phyloP scores from a whole-genome alignment of 2,888 invertebrate species.

The Salpingus planirostris region DNA sequence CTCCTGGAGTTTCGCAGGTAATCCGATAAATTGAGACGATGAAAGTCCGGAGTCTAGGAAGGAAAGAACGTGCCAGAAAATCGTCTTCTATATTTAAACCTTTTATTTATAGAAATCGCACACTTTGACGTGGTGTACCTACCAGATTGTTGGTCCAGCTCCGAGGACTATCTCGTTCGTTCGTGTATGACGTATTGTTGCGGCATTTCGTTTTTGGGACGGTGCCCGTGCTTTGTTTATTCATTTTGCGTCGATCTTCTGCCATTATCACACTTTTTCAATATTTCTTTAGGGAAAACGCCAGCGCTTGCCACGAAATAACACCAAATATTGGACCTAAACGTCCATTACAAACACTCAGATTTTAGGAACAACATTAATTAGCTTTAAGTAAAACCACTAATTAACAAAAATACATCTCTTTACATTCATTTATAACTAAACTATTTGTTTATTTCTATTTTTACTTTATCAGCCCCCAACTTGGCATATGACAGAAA shows the following conservation, averaged over 20 bases:
- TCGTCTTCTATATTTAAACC: slow-evolving; percentile 7
- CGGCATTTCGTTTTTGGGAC: slow-evolving; percentile 51
- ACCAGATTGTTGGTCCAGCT: slow-evolving; percentile 38
- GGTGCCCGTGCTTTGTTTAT: slow-evolving; percentile 49
- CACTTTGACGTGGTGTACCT: slow-evolving; percentile 17
- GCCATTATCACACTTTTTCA: too few relatives aligned
- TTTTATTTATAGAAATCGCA: slow-evolving; percentile 10
- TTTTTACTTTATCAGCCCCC: too few relatives aligned
- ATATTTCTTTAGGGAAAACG: too few relatives aligned
- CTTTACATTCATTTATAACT: too few relatives aligned
- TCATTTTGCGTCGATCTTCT: slow-evolving; percentile 34
- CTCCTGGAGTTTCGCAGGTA: slow-evolving; percentile 28
- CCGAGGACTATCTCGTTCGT: slow-evolving; percentile 23
- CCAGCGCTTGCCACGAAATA: too few relatives aligned
- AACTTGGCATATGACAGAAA: too few relatives aligned
- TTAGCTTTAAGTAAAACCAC: too few relatives aligned
- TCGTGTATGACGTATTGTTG: slow-evolving; percentile 22
- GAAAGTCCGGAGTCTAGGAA: slow-evolving; percentile 28
- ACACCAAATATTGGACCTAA: too few relatives aligned
- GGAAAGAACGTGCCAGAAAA: slow-evolving; percentile 12
- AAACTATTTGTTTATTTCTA: too few relatives aligned
- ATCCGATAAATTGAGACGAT: slow-evolving; percentile 20
- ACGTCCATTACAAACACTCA: too few relatives aligned
- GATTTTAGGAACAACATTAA: too few relatives aligned
- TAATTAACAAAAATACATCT: too few relatives aligned